Percentiles rank a stretch among this genome's conserved stretches.
Conservation (phyloP, 2,888 invertebrate species). For the Latrodectus elegans region DNA sequence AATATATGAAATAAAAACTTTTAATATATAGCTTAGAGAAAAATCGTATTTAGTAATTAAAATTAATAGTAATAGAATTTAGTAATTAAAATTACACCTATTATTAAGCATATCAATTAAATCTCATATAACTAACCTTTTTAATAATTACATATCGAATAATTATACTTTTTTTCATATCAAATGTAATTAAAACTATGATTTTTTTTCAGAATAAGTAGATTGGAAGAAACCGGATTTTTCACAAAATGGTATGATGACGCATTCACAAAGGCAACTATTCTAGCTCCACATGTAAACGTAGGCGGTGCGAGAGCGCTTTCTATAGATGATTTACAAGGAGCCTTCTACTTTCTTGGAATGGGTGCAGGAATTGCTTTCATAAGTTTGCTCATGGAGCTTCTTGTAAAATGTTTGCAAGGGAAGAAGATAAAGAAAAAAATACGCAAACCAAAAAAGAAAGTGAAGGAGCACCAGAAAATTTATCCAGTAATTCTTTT, state of each 20-base stretch:
- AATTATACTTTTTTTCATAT: no score
- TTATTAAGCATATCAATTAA: no score
- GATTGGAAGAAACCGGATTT: conserved; percentile 55
- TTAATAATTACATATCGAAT: no score
- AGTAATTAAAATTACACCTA: no score
- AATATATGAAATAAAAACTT: no score
- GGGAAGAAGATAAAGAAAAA: background rate
- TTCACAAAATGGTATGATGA: conserved; percentile 61
- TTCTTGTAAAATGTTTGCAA: background rate
- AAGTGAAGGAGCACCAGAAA: background rate
- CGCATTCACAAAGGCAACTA: conserved; percentile 38
- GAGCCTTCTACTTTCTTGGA: conserved; percentile 51
- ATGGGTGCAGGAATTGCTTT: conserved; percentile 7
- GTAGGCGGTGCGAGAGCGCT: conserved; percentile 27
- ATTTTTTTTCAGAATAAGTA: conserved; percentile 21
- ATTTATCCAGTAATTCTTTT: no score
- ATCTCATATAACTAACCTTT: no score
- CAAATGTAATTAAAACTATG: no score
- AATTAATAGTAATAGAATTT: no score
- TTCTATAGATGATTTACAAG: conserved; percentile 51
- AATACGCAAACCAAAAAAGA: background rate
- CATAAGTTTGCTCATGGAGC: background rate
- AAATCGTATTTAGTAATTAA: no score
- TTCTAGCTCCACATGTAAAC: conserved; percentile 2
- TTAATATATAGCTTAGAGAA: no score